Evolutionary conservation across 2,797 vertebrate genomes (phyloP), one percentile per base, ranked within the genome.

Genomic region (Phoebastria nigripes): DNA sequence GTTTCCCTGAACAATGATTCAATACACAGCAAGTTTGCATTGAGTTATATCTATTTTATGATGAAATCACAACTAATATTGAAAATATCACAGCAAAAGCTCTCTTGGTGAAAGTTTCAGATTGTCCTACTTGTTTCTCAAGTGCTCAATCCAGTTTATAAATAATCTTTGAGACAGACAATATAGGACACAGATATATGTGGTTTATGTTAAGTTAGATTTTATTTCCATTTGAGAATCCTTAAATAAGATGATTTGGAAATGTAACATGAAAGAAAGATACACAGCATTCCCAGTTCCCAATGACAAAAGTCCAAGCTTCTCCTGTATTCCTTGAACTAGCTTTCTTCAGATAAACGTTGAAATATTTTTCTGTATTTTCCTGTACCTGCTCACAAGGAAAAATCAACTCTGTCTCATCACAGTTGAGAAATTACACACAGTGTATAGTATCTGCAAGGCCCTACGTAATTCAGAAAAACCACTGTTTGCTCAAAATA

Each of bases 1-100:
- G 49, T 26, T 74, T 88, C 47, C 39, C 42, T 90, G 56, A 97
- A 79, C 47, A 69, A 89, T 59, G 33, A 93, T 39, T 78, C 93
- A 81, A 90, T 71, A 93, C 55, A 93, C 62, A 92, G 77, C n/a
- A 94, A 82, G 79, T 88, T 86, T 91, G 59, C 59, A 69, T 46
- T 80, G 26, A 79, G 42, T 95, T 92, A 84, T 80, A 91, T 59
- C 26, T 82, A 52, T 67, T 92, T 85, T 73, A 67, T 54, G 35
- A 62, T 81, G 33, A 91, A 78, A 90, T 74, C 67, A 87, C 52
- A 80, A 78, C 52, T 74, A 77, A 61, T 79, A 90, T 54, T 74
- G 80, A 25, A 73, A 94, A 12, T 67, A 87, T 58, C 37, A 90
- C 61, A 80, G 28, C 13, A 94, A 58, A 89, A 59, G 73, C 47